Evolutionary conservation across 64 coral and sea anemone genomes (phyloP).

Genomic region (Orbicella faveolata): DNA sequence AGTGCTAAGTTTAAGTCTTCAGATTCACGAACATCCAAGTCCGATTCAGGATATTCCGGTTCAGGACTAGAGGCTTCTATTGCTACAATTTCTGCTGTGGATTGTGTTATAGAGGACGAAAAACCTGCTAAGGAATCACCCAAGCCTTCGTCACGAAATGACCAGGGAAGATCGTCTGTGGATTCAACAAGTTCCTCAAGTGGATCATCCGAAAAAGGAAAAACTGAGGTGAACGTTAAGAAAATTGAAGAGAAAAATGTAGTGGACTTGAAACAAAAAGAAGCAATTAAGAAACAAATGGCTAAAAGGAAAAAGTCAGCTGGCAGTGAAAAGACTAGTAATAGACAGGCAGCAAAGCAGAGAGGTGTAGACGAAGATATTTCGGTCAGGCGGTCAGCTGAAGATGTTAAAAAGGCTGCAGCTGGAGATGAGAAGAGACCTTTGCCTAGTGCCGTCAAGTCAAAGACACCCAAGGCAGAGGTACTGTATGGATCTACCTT

Average conservation of each 20-base stretch:
- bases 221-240: conserved; percentile 44
- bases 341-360: conserved; percentile 19
- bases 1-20: conserved; percentile 31
- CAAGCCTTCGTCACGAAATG: conserved; percentile 50
- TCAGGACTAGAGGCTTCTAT: conserved; percentile 57
- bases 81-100: conserved; percentile 80
- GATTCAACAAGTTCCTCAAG: conserved; percentile 76
- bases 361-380: background rate
- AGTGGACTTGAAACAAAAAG: conserved; percentile 16
- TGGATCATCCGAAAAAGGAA: conserved; percentile 60
- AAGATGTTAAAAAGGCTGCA: conserved; percentile 2
- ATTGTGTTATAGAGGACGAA: conserved; percentile 70
- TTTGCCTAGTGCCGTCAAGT: background rate
- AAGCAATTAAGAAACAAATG: conserved; percentile 71
- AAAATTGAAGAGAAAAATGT: conserved; percentile 24
- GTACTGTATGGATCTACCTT: background rate
- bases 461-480: conserved; percentile 14
- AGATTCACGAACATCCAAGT: conserved; percentile 18
- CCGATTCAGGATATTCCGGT: conserved; percentile 54
- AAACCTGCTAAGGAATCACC: background rate
- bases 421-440: conserved; percentile 31
- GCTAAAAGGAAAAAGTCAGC: conserved; percentile 65
- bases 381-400: background rate
- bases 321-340: conserved; percentile 11
- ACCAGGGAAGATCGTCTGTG: conserved; percentile 54